Percentiles rank a stretch among this genome's conserved stretches.
Conservation (phyloP, 2,797 vertebrate species). For the Rhadinocentrus ornatus region DNA sequence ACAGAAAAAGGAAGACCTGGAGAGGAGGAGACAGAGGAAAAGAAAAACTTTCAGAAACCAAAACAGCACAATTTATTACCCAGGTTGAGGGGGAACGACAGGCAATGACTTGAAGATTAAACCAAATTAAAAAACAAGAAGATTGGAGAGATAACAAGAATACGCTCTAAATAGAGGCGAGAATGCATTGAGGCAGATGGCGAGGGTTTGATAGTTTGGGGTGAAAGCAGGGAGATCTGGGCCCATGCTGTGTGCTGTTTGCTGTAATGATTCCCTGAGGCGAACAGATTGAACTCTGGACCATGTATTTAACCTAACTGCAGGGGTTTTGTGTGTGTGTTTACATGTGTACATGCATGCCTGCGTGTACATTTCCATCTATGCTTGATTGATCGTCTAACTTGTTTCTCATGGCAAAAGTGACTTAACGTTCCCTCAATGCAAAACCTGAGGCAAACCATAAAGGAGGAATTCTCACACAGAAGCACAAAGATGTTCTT, state of each 20-base stretch:
- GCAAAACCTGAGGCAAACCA: neutral
- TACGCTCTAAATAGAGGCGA: constrained; percentile 4
- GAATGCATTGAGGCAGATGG: constrained; percentile 1
- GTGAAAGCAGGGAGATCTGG: constrained; percentile 40
- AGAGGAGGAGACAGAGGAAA: neutral
- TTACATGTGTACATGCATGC: constrained; percentile 11
- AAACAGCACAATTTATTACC: neutral
- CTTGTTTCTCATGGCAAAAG: neutral
- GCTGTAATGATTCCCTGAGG: constrained; percentile 54
- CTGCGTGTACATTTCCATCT: neutral
- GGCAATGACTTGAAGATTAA: neutral
- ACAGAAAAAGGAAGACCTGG: neutral
- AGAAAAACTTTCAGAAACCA: neutral
- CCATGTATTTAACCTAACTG: constrained; percentile 22
- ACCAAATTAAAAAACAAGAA: constrained; percentile 34
- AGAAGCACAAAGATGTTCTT: constrained; percentile 1
- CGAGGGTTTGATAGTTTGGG: constrained; percentile 19
- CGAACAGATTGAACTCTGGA: constrained; percentile 41
- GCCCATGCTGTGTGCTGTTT: constrained; percentile 45
- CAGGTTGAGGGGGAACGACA: constrained; percentile 9
- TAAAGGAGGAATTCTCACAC: neutral
- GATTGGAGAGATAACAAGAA: constrained; percentile 18
- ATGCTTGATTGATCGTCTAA: neutral
- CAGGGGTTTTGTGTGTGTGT: constrained; percentile 8
- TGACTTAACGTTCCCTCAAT: neutral